Evolutionary conservation across 2,888 invertebrate genomes (phyloP), one percentile per base, ranked within the genome.

Genomic region (Anoncus sp.): DNA sequence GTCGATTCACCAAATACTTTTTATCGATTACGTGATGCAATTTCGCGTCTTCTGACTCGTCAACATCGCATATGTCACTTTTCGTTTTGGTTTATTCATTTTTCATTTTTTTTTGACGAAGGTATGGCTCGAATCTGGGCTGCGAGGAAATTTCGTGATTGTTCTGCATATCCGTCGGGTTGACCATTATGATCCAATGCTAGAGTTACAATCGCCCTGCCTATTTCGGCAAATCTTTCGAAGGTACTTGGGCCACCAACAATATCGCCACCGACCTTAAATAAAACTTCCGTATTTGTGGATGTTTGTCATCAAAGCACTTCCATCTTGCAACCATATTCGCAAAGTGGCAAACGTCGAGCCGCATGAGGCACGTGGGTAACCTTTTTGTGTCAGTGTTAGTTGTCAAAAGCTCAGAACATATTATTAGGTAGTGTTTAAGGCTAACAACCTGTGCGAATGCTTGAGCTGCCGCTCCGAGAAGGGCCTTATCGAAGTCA

Each of bases 401-500:
- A 24, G 2, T 22, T 7, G 7, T 5, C 6, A 49, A 12, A 20
- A 22, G 22, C 9, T 27, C 53, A 16, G n/a, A 53, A 22, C 53
- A 53, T 7, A n/a, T 14, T 16, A 7, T 7, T 2, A 53, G 16
- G 10, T 53, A 53, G 14, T 27, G 6, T 9, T 14, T 9, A 7
- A 31, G 31, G 7, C n/a, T 53, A n/a, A 7, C 16, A 5, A 27
- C 9, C 16, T 53, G 14, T 2, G 27, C 53, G 14, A 53, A 53
- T 31, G 72, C 72, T 73, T 59, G 55, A 12, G 27, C 72, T 14
- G 70, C 31, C n/a, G 75, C 75, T n/a, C 70, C 73, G 9, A 80
- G 31, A 12, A 79, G 43, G 5, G 74, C 81, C 22, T 57, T 59
- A 38, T 79, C 73, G 18, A 79, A 81, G 22, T 75, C 75, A 12